phyloP scores from a whole-genome alignment of 1,140 invertebrate genomes.

The Zophobas morio region DNA sequence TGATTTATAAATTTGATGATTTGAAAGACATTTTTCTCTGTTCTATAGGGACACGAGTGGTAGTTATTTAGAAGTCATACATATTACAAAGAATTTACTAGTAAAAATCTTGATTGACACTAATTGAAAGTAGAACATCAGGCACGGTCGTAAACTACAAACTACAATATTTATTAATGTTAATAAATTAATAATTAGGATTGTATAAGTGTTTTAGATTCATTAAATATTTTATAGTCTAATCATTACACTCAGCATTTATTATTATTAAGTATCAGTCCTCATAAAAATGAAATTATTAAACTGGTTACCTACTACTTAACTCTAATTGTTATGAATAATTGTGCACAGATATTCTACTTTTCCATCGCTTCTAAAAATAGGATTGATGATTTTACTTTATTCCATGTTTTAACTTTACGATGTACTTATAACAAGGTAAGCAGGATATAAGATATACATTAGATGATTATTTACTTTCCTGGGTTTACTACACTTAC shows the following conservation, averaged over 20 bases:
- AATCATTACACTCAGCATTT: conserved; percentile 2
- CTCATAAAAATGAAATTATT: too few relatives aligned
- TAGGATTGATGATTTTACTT: too few relatives aligned
- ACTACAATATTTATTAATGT: conserved; percentile 23
- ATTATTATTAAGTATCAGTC: too few relatives aligned
- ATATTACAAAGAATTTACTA: conserved; percentile 18
- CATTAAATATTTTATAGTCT: conserved; percentile 2
- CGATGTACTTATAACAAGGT: too few relatives aligned
- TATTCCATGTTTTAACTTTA: too few relatives aligned
- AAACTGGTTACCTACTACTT: too few relatives aligned
- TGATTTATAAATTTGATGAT: not conserved
- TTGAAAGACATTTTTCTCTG: not conserved
- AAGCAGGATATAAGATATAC: too few relatives aligned
- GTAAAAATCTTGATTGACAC: conserved; percentile 23
- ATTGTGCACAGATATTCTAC: too few relatives aligned
- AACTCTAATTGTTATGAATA: too few relatives aligned
- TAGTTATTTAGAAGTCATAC: conserved; percentile 7
- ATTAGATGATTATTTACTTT: conserved; percentile 11
- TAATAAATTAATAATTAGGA: not conserved
- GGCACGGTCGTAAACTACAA: conserved; percentile 15
- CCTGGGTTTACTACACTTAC: not conserved
- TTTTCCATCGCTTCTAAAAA: too few relatives aligned
- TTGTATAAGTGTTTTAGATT: not conserved
- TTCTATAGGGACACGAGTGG: too few relatives aligned
- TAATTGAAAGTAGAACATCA: conserved; percentile 22